Base-by-base conservation (phyloP, 2,888 invertebrate species). In the Podabrus alpinus region DNA sequence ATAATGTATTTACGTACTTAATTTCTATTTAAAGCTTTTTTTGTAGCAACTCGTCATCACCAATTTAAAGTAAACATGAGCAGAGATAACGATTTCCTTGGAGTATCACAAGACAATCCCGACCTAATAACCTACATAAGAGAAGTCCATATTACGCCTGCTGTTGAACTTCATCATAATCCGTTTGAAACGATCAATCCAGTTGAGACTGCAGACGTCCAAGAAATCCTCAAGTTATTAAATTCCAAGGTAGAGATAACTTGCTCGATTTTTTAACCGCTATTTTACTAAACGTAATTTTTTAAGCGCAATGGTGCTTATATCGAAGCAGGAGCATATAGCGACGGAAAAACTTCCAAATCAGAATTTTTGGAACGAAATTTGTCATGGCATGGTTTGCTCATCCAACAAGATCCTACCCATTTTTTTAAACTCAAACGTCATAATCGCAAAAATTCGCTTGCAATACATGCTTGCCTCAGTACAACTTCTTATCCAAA, bases 11-110 rank as follows among this genome's bases (percentile, higher is more conserved):
- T 19, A 13, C 10, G 5, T 66, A 13, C 15, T 66, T 21, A 21
- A 15, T 17, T 15, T 11, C 29, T 67, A 75, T 70, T 75, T 13
- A 11, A 29, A 13, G 29, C 1, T 3, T 29, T 76, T 78, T 15
- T 84, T 84, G 1, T 85, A 93, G 93, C 93, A 9, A 88, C 92
- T 80, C 91, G 92, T 76, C 93, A 93, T 77, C 93, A 94, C 84
- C 94, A 94, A 86, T 95, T 95, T 87, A 92, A 93, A 59, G 89
- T 92, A 79, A 95, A 94, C 88, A 93, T 95, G 93, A 93, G 93
- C 68, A 92, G 92, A 79, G 94, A 94, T 86, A 92, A 93, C 86
- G 94, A 94, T 84, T 89, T 94, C 80, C 89, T 91, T 29, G 90
- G 91, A 83, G 93, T 94, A 77, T 89, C 92, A 13, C 94, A 94